A percentile compares a stretch with the other conserved stretches of the same genome.
These are phyloP conservation scores for Platanista minor DNA, from an alignment of 2,113 vertebrate genomes.

Conservation along the genomic window DNA sequence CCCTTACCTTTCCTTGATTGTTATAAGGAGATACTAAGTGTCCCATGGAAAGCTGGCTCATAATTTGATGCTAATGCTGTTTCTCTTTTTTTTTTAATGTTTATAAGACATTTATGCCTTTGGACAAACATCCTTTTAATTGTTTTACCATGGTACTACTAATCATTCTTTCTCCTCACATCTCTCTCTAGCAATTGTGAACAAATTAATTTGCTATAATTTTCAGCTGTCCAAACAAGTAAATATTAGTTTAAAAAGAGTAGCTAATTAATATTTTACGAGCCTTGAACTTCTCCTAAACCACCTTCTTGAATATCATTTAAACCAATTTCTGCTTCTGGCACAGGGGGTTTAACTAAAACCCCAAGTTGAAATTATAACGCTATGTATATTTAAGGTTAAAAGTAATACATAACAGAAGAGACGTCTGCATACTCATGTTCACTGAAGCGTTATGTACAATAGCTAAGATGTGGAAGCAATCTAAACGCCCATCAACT, in stretches of 20 bases:
- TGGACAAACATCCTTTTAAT: not conserved
- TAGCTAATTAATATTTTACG: slow-evolving; percentile 4
- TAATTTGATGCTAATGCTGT: not conserved
- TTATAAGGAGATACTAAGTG: not conserved
- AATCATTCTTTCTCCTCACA: not conserved
- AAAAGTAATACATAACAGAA: not conserved
- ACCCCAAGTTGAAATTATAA: not conserved
- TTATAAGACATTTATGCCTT: slow-evolving; percentile 1
- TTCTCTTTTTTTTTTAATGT: not conserved
- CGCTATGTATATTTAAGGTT: not conserved
- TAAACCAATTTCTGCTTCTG: slow-evolving; percentile 12
- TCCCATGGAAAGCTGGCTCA: not conserved
- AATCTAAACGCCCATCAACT: not conserved
- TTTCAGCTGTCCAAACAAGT: slow-evolving; percentile 5
- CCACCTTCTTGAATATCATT: not conserved
- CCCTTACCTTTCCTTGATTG: not conserved
- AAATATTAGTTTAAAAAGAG: not conserved
- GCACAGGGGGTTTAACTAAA: not conserved
- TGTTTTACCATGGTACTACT: not conserved
- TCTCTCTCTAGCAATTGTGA: not conserved
- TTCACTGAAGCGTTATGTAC: not conserved
- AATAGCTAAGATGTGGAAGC: not conserved
- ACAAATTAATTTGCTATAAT: not conserved
- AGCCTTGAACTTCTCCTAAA: not conserved
- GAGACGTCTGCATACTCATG: not conserved